Evolutionary conservation across 2,797 vertebrate species (phyloP), one percentile per base, ranked within the genome.

Genomic region (Anas bahamensis): DNA sequence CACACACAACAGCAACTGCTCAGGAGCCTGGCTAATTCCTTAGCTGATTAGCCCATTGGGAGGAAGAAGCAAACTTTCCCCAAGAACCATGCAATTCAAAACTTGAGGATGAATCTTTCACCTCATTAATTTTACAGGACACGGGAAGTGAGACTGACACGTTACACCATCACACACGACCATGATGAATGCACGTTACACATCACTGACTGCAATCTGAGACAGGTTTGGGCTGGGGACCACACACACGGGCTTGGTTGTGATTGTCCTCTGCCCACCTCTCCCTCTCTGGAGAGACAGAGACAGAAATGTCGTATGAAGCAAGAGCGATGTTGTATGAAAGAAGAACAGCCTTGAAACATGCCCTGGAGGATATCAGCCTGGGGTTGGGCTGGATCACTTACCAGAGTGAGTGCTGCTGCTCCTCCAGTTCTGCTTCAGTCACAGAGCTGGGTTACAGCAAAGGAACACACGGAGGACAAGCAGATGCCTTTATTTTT

Each of bases 361-460:
- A 3, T 0, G 24, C 22, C 56, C 77, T 14, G 68, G 7, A 17
- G 44, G n/a, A 22, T 17, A 2, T 0, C 7, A 5, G 29, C 52
- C 21, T 39, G 78, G 44, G 55, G 46, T 15, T 88, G 61, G 23
- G 63, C 33, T 48, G 60, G 39, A n/a, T 3, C 4, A 2, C 3
- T 50, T 24, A 24, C 48, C 39, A 57, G 17, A 26, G 21, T 6
- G 1, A 26, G 19, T 16, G 37, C 4, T 23, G 44, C 61, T 60
- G 50, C 44, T 93, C 12, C 52, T 69, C 23, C 71, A 48, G 68
- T 37, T 23, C 48, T 81, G 78, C 53, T 44, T 42, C 44, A 41
- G 19, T 14, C 65, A 56, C 33, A 56, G 28, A 35, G 46, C 1
- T 6, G 76, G 23, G 55, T 65, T 72, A 8, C 23, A 69, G 46